phyloP scores from a whole-genome alignment of 2,797 vertebrate genomes.

The Rhinophrynus dorsalis region DNA sequence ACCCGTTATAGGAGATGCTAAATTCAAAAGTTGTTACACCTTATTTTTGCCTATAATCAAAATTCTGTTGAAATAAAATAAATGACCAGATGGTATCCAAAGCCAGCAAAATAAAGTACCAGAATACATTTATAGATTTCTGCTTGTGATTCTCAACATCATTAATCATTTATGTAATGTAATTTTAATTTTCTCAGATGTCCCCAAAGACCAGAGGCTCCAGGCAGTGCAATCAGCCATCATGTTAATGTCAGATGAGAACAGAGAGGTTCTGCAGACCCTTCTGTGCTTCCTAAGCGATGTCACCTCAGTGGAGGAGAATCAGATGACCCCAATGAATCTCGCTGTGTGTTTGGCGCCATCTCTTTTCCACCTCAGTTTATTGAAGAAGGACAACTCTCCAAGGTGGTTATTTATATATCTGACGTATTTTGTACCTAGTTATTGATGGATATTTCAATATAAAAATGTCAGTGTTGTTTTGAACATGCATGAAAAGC shows the following conservation, averaged over 20 bases:
- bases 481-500: not conserved
- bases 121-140: too few species aligned
- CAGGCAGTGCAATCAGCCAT: conserved; percentile 92
- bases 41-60: too few species aligned
- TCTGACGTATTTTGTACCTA: not conserved
- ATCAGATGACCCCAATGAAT: conserved; percentile 98
- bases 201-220: conserved; percentile 92
- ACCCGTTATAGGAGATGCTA: too few species aligned
- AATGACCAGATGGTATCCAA: too few species aligned
- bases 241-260: conserved; percentile 95
- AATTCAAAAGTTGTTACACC: too few species aligned
- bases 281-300: conserved; percentile 93
- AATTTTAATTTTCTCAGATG: conserved; percentile 67
- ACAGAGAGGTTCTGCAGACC: conserved; percentile 90
- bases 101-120: too few species aligned
- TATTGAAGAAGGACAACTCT: conserved; percentile 92
- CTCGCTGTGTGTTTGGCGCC: conserved; percentile 95
- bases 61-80: too few species aligned
- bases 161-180: accelerated
- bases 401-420: conserved; percentile 72
- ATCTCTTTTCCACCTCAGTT: conserved; percentile 96
- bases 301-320: conserved; percentile 88
- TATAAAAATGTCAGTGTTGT: not conserved
- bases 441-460: not conserved
- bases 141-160: not conserved